A percentile compares a stretch with the other conserved stretches of the same genome.
Conservation (phyloP, 1,140 invertebrate species). For the Cotesia vestalis region DNA sequence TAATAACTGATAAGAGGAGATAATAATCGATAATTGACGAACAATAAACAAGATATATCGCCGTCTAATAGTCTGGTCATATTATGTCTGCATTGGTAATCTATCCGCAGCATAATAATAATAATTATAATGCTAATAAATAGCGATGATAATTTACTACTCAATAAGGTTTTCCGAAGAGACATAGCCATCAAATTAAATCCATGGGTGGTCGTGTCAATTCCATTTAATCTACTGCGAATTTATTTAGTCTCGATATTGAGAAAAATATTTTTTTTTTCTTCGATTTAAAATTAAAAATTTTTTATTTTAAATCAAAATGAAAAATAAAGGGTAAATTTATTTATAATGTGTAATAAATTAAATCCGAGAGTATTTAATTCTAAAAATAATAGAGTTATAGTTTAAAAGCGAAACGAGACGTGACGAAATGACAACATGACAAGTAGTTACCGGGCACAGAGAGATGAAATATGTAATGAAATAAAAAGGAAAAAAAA, state of each 20-base stretch:
- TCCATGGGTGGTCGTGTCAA: background rate
- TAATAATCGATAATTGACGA: no score
- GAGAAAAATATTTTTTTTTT: no score
- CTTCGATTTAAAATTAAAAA: no score
- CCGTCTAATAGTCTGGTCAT: no score
- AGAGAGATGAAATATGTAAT: background rate
- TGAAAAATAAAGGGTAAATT: background rate
- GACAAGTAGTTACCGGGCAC: background rate
- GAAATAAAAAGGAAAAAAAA: background rate
- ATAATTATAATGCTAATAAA: background rate
- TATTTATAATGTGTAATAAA: background rate
- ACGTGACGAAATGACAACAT: constrained; percentile 24
- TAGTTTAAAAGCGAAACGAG: constrained; percentile 21
- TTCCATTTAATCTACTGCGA: background rate
- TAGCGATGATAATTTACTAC: background rate
- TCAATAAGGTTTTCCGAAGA: background rate
- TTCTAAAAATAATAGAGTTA: constrained; percentile 1
- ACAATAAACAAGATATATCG: no score
- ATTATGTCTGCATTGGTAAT: no score
- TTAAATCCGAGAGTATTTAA: background rate
- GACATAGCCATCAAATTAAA: background rate
- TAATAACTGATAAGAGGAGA: no score
- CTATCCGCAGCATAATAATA: no score
- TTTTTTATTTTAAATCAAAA: background rate
- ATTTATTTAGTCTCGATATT: background rate